Evolutionary conservation across 2,888 invertebrate genomes (phyloP).

Genomic region (Lissonota sp.): DNA sequence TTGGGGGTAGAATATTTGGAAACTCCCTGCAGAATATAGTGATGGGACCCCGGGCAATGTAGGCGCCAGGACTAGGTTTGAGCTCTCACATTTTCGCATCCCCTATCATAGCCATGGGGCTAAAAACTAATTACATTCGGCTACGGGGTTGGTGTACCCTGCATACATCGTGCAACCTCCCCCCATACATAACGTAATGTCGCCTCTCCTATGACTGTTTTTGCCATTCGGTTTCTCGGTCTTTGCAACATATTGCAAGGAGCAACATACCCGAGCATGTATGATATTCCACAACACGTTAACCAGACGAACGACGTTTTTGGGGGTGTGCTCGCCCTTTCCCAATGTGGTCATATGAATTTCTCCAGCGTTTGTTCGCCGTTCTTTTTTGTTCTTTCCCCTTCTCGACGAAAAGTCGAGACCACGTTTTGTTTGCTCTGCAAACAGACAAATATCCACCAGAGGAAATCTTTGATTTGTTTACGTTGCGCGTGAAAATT

Average conservation of each 20-base stretch:
- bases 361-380: constrained; percentile 55
- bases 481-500: constrained; percentile 32
- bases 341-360: constrained; percentile 74
- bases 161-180: constrained; percentile 31
- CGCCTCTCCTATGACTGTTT: constrained; percentile 37
- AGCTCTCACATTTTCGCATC: constrained; percentile 63
- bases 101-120: constrained; percentile 80
- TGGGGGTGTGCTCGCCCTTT: constrained; percentile 54
- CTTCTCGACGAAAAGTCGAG: constrained; percentile 25
- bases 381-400: constrained; percentile 20
- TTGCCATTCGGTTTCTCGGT: constrained; percentile 58
- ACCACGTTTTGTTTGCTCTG: constrained; percentile 40
- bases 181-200: constrained; percentile 19
- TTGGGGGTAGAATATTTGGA: constrained; percentile 39
- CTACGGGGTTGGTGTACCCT: constrained; percentile 73
- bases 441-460: constrained; percentile 28
- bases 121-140: constrained; percentile 82
- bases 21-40: constrained; percentile 54
- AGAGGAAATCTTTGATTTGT: constrained; percentile 46
- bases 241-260: constrained; percentile 76
- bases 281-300: constrained; percentile 44
- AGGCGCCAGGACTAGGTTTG: constrained; percentile 69
- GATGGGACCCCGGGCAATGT: constrained; percentile 69
- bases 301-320: constrained; percentile 28
- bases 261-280: constrained; percentile 69